These are phyloP conservation scores for Patella pellucida DNA, from an alignment of 2,888 invertebrate genomes.

Conservation along the genomic window DNA sequence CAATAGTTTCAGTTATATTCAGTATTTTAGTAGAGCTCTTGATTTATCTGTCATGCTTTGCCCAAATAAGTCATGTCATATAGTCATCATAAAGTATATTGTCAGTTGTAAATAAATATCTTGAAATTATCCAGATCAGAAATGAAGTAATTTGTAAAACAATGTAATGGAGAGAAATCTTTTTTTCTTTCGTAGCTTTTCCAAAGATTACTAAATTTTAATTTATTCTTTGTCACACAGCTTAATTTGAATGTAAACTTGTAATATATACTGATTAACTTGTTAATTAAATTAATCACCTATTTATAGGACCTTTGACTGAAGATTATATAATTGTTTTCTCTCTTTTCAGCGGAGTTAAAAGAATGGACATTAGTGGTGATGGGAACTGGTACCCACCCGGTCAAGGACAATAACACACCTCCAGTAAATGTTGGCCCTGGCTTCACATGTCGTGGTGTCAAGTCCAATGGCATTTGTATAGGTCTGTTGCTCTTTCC, in stretches of 20 bases:
- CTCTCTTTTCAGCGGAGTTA: conserved; percentile 56
- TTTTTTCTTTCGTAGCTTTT: not conserved
- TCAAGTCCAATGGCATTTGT: conserved; percentile 56
- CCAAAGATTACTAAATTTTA: not conserved
- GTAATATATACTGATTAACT: conserved; percentile 7
- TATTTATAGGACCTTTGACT: not conserved
- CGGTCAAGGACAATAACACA: conserved; percentile 48
- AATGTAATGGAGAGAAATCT: too few relatives aligned
- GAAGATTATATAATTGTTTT: not conserved
- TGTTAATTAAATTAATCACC: not conserved
- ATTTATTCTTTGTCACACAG: not conserved
- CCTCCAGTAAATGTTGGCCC: conserved; percentile 40
- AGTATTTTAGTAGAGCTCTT: too few relatives aligned
- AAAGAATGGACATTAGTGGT: conserved; percentile 63
- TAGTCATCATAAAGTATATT: too few relatives aligned
- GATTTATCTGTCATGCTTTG: too few relatives aligned
- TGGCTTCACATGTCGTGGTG: conserved; percentile 55
- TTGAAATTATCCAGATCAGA: too few relatives aligned
- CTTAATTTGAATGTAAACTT: not conserved
- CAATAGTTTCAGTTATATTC: too few relatives aligned
- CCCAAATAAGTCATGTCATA: too few relatives aligned
- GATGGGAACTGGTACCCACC: conserved; percentile 56
- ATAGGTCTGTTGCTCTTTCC: conserved; percentile 53
- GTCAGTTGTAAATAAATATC: too few relatives aligned
- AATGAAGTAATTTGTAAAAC: too few relatives aligned